Evolutionary conservation across 2,797 vertebrate species (phyloP), one percentile per base, ranked within the genome.

Genomic region (Sebastes iracundus): DNA sequence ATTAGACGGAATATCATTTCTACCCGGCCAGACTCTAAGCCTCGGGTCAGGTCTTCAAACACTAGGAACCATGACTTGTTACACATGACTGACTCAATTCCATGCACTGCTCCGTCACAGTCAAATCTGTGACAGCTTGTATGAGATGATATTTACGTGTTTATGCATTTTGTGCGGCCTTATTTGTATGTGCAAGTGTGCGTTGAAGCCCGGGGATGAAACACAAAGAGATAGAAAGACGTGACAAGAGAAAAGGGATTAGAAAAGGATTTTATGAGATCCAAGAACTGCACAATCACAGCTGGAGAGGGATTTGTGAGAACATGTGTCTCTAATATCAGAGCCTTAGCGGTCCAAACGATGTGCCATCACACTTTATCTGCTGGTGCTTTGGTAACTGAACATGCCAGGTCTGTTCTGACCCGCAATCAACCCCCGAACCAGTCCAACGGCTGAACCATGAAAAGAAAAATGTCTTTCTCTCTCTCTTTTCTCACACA

Each of bases 311-410:
- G 59, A 72, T 90, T 80, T 84, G 71, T 10, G n/a, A 58, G 73
- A 79, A 87, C 84, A 90, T 79, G 66, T 90, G 88, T 65, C 32
- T 88, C 66, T 63, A 69, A 89, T 90, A 86, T 86, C 60, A 23
- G 49, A 65, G 27, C n/a, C 25, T 22, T 6, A 4, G 71, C 38
- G 1, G 53, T 74, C 80, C 82, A 77, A 82, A 46, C 4, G 4
- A 70, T 69, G 73, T 87, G 79, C 87, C 82, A 80, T 82, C 70
- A 32, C 11, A 69, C n/a, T 85, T 86, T 46, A 85, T 86, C 60
- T 72, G 61, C 28, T 68, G 66, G 6, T 42, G 22, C 79, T 87
- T 79, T 85, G 77, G 86, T 75, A 77, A 71, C 52, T 61, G 53
- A 59, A 82, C 61, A 38, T 32, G 68, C 86, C 72, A 80, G 77